Conservation (phyloP, 2,797 vertebrate species). For the Phataginus tricuspis region DNA sequence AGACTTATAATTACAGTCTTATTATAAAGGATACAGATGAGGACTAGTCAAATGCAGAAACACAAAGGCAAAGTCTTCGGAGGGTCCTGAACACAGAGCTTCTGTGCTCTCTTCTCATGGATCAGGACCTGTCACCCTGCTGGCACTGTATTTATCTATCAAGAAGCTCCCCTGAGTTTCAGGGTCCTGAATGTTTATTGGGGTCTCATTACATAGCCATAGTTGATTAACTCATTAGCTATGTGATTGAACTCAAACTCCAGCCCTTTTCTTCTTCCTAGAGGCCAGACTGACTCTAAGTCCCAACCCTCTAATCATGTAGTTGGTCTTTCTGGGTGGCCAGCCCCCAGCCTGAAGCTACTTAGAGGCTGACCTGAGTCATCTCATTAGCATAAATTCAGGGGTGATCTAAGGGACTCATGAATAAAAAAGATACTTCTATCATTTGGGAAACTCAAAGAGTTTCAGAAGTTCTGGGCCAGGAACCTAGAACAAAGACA, state of each 20-base stretch:
- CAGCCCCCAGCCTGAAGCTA: not conserved
- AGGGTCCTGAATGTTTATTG: not conserved
- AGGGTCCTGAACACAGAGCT: not conserved
- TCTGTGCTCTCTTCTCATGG: not conserved
- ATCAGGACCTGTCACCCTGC: not conserved
- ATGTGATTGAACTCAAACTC: not conserved
- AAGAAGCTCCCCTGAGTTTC: not conserved
- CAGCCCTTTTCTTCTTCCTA: not conserved
- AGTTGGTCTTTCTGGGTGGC: not conserved
- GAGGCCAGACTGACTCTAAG: not conserved
- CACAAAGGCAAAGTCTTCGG: not conserved
- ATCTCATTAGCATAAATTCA: not conserved
- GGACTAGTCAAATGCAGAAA: not conserved
- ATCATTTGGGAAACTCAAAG: not conserved
- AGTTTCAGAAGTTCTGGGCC: not conserved
- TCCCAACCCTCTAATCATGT: not conserved
- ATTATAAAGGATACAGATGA: not conserved
- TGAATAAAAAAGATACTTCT: not conserved
- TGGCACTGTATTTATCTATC: too few species aligned
- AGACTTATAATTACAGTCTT: not conserved
- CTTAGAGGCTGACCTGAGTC: not conserved
- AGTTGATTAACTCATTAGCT: not conserved
- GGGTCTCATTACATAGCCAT: not conserved
- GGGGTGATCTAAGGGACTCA: not conserved
- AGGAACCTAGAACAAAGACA: not conserved